Conservation (phyloP, 1,140 invertebrate species). For the Spodoptera frugiperda region DNA sequence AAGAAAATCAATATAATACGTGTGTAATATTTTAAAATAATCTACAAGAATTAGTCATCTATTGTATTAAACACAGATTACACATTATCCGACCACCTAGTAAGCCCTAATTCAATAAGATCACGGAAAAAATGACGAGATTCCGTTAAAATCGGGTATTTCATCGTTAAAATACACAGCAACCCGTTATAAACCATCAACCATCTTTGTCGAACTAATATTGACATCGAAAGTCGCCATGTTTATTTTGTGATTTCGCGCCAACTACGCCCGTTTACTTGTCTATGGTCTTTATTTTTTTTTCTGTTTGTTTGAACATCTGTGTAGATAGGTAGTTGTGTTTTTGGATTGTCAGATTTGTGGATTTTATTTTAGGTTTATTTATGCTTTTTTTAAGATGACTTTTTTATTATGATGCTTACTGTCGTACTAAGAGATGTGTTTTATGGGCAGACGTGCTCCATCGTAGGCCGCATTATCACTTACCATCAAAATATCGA, state of each 20-base stretch:
- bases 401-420: too few relatives aligned
- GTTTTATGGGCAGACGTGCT: too few relatives aligned
- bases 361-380: not conserved
- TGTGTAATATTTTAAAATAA: too few relatives aligned
- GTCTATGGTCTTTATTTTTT: conserved; percentile 14
- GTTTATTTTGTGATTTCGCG: conserved; percentile 28
- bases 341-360: not conserved
- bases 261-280: conserved; percentile 24
- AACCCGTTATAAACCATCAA: not conserved
- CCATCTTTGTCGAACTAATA: conserved; percentile 1
- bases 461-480: too few relatives aligned
- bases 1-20: too few relatives aligned
- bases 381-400: too few relatives aligned
- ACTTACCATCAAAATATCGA: too few relatives aligned
- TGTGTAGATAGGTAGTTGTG: not conserved
- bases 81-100: conserved; percentile 5
- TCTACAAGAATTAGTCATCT: too few relatives aligned
- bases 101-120: not conserved
- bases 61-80: too few relatives aligned
- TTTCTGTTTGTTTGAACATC: conserved; percentile 7
- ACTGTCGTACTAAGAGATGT: too few relatives aligned
- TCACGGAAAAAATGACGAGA: not conserved
- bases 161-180: conserved; percentile 21
- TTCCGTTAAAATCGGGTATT: conserved; percentile 29
- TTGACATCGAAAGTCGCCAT: conserved; percentile 28